Percentiles rank a stretch among this genome's conserved stretches.
Conservation (phyloP, 2,113 vertebrate genomes). For the Laticauda colubrina region DNA sequence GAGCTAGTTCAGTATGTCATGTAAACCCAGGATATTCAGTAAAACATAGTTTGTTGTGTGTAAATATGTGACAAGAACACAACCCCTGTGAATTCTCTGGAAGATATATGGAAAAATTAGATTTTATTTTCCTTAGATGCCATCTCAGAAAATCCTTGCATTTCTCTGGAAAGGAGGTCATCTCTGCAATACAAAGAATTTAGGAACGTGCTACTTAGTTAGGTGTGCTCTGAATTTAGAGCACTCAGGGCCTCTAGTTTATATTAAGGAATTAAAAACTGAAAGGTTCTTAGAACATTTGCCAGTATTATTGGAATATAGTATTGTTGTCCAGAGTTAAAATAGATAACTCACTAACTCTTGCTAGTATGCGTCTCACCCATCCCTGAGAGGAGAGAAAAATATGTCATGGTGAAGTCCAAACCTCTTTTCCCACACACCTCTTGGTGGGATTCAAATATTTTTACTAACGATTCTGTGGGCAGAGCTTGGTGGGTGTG, state of each 20-base stretch:
- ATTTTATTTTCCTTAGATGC: not conserved
- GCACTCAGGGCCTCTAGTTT: not conserved
- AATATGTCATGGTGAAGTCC: not conserved
- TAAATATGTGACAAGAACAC: not conserved
- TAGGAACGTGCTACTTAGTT: not conserved
- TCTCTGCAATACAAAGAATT: not conserved
- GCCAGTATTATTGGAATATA: not conserved
- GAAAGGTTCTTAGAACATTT: not conserved
- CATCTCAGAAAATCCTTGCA: not conserved
- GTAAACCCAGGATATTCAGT: not conserved
- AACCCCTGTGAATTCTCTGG: not conserved
- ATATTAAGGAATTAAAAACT: not conserved
- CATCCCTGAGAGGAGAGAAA: not conserved
- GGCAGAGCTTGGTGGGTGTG: no score
- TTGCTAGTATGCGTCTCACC: not conserved
- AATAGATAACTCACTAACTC: not conserved
- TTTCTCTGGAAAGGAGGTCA: not conserved
- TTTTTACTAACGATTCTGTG: no score
- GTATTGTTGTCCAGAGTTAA: not conserved
- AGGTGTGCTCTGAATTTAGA: not conserved
- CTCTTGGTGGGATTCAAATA: no score
- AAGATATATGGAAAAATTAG: not conserved
- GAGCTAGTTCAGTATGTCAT: not conserved
- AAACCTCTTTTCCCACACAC: no score
- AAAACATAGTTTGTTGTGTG: not conserved